Evolutionary conservation across 2,113 vertebrate species (phyloP), one percentile per base, ranked within the genome.

Genomic region (Hylia prasina): DNA sequence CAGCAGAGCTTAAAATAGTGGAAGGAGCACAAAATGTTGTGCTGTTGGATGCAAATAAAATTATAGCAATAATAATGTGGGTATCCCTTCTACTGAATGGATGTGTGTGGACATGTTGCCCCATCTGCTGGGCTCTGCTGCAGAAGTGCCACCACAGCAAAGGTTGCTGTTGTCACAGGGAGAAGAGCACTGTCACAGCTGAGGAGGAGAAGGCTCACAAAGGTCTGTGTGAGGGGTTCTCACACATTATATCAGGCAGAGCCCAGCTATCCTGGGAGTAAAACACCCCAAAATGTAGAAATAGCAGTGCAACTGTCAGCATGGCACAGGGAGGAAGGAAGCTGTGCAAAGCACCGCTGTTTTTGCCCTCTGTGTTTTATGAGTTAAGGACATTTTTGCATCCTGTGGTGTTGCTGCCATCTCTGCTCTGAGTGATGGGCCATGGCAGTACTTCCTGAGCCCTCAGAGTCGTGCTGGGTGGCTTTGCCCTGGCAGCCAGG

Each of bases 401-500:
- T 40, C 30, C 87, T 6, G 5, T n/a, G 40, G 15, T 66, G 33
- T 68, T 87, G n/a, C 60, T 82, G 45, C 50, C 8, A 7, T 56
- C 63, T 27, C 63, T 47, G n/a, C 11, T 22, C 22, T 33, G 50
- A 72, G 40, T 8, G 5, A 25, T 22, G 54, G 27, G 5, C 25
- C 1, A 0, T 30, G 66, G 63, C 63, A 69, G n/a, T 31, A 7
- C 37, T 44, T 48, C 44, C 23, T 31, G 71, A 88, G 33, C 61
- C 28, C 23, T 51, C 0, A 0, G 53, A 37, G 15, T 23, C 0
- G 0, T 48, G 56, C 51, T 42, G 70, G 31, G 17, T 90, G 82
- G 27, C 54, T 85, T 78, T 65, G 40, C 24, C 58, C 64, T 65
- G 56, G 64, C 57, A 92, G 51, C 42, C 53, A 16, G 82, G 57